These are phyloP conservation scores for Plumapathes pennacea DNA, from an alignment of 92 coral and sea anemone species.

Conservation along the genomic window DNA sequence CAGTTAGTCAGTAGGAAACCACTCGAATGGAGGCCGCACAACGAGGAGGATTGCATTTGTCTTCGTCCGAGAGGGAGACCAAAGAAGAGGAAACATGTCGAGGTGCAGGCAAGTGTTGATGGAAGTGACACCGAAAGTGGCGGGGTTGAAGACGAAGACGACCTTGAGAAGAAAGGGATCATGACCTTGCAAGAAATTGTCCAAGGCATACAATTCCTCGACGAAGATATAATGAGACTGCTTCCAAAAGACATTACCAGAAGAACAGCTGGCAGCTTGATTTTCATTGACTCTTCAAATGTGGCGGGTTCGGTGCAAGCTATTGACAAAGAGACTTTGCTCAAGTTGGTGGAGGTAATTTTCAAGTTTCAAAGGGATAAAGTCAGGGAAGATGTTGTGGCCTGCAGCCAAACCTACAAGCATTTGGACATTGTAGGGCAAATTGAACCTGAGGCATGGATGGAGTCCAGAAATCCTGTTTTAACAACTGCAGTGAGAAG, in stretches of 20 bases:
- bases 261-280: too few species aligned
- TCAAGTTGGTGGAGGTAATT: slow-evolving; percentile 5
- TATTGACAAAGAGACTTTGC: not conserved
- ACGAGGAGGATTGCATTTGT: too few species aligned
- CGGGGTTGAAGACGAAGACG: slow-evolving; percentile 7
- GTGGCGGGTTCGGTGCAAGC: slow-evolving; percentile 2
- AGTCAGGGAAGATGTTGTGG: slow-evolving; percentile 14
- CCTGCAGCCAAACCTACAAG: slow-evolving; percentile 22
- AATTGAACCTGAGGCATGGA: slow-evolving; percentile 21
- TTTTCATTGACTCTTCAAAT: slow-evolving; percentile 14
- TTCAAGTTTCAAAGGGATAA: slow-evolving; percentile 8
- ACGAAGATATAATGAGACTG: too few species aligned
- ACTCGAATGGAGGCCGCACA: too few species aligned
- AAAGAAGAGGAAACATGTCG: too few species aligned
- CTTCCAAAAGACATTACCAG: too few species aligned
- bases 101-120: too few species aligned
- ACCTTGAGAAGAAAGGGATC: slow-evolving; percentile 8
- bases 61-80: too few species aligned
- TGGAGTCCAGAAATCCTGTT: slow-evolving; percentile 12
- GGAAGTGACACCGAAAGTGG: slow-evolving; percentile 25
- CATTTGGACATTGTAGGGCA: slow-evolving; percentile 6
- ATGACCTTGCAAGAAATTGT: not conserved
- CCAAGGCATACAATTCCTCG: slow-evolving; percentile 6
- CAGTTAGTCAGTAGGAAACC: too few species aligned
- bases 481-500: slow-evolving; percentile 8